Conservation (phyloP, 1,140 invertebrate species). For the Carposina sasakii region DNA sequence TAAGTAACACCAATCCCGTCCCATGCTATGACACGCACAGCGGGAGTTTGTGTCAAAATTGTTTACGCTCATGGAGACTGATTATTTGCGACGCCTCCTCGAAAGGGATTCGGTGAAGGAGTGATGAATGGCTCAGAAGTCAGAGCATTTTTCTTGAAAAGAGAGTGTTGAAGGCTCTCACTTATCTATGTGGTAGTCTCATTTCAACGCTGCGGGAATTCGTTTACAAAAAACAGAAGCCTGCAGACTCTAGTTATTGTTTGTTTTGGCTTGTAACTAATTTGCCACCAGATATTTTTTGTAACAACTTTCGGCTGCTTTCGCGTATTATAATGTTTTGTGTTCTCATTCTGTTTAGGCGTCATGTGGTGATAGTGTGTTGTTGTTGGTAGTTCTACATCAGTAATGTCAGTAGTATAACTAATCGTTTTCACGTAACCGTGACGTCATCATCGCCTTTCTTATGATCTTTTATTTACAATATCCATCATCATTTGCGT, state of each 20-base stretch:
- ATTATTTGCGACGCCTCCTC: too few species aligned
- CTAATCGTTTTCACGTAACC: too few species aligned
- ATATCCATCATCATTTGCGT: too few species aligned
- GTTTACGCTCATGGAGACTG: conserved; percentile 39
- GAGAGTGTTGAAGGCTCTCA: conserved; percentile 41
- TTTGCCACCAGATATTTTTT: conserved; percentile 6
- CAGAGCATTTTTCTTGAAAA: conserved; percentile 23
- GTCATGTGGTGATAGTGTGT: conserved; percentile 8
- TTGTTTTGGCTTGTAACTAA: conserved; percentile 41
- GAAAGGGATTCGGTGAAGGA: too few species aligned
- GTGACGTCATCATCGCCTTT: too few species aligned
- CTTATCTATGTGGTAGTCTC: conserved; percentile 32
- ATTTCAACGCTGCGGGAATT: conserved; percentile 29
- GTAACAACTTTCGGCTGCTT: neutral
- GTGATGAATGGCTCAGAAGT: conserved; percentile 21
- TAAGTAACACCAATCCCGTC: conserved; percentile 52
- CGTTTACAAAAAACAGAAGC: conserved; percentile 37
- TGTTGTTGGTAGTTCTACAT: too few species aligned
- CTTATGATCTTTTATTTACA: too few species aligned
- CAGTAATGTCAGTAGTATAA: too few species aligned
- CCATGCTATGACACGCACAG: conserved; percentile 17
- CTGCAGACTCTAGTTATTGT: conserved; percentile 45
- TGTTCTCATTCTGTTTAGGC: conserved; percentile 19
- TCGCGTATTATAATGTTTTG: conserved; percentile 9
- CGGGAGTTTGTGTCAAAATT: conserved; percentile 30